Evolutionary conservation across 2,113 vertebrate genomes (phyloP).

Genomic region (Thinocorus orbignyianus): DNA sequence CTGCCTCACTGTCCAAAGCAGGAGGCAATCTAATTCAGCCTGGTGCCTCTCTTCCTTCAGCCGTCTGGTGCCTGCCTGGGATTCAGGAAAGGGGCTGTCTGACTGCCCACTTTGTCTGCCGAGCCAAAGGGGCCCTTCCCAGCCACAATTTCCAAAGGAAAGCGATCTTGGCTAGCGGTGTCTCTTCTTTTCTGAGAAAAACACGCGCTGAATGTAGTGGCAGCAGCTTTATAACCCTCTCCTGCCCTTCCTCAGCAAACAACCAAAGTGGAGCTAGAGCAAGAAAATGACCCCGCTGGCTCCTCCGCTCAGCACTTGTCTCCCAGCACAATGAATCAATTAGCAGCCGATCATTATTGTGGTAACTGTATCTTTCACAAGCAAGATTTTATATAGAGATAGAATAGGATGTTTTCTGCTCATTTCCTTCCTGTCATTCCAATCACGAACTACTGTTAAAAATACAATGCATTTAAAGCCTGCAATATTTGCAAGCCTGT

Average conservation of each 20-base stretch:
- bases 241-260: constrained; percentile 64
- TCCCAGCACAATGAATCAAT: constrained; percentile 55
- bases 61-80: constrained; percentile 72
- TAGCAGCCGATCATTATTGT: constrained; percentile 11
- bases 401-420: constrained; percentile 51
- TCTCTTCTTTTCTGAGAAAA: constrained; percentile 57
- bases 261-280: constrained; percentile 28
- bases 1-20: constrained; percentile 55
- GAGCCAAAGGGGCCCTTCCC: constrained; percentile 65
- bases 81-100: constrained; percentile 69
- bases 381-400: constrained; percentile 53
- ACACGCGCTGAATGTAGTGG: constrained; percentile 23
- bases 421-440: constrained; percentile 60
- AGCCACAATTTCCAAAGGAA: constrained; percentile 66
- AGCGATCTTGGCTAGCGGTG: constrained; percentile 48
- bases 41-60: constrained; percentile 74
- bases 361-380: constrained; percentile 50
- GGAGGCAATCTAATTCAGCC: constrained; percentile 68
- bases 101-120: constrained; percentile 65
- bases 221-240: constrained; percentile 47
- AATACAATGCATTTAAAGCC: constrained; percentile 23
- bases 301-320: constrained; percentile 8
- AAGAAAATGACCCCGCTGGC: neutral
- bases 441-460: constrained; percentile 47
- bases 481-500: neutral